phyloP scores from a whole-genome alignment of 2,797 vertebrate species.

The Clamator glandarius region DNA sequence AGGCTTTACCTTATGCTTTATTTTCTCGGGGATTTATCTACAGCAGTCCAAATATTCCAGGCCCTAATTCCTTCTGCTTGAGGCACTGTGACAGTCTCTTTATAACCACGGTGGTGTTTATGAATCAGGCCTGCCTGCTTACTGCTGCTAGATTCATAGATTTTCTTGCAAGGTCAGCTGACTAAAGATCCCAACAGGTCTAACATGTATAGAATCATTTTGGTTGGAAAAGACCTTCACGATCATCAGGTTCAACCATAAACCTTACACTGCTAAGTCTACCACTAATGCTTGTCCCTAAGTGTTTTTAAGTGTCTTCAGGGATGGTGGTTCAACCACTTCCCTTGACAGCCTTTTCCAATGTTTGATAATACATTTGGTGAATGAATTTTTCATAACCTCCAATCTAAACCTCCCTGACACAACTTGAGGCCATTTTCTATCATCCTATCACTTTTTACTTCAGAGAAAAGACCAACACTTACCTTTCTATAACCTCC shows the following conservation, averaged over 20 bases:
- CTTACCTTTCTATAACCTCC: background rate
- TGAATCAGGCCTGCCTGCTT: background rate
- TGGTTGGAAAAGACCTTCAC: background rate
- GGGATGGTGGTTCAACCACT: background rate
- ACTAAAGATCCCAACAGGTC: background rate
- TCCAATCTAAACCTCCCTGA: too few species aligned
- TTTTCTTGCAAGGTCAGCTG: background rate
- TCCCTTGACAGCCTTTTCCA: background rate
- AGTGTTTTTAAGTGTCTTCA: background rate
- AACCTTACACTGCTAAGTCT: background rate
- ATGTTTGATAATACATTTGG: background rate
- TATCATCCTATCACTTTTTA: too few species aligned
- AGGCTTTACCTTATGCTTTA: background rate
- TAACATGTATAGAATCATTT: background rate
- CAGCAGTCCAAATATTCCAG: background rate
- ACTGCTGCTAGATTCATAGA: background rate
- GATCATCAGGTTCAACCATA: too few species aligned
- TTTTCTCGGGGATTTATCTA: background rate
- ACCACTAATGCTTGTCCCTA: background rate
- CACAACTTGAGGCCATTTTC: too few species aligned
- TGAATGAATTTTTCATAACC: background rate
- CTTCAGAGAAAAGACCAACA: background rate
- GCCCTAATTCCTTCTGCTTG: background rate
- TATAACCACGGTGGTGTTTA: background rate
- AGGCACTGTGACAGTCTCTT: background rate